These are phyloP conservation scores for Sinelater perroti DNA, from an alignment of 2,888 invertebrate genomes.

Conservation along the genomic window DNA sequence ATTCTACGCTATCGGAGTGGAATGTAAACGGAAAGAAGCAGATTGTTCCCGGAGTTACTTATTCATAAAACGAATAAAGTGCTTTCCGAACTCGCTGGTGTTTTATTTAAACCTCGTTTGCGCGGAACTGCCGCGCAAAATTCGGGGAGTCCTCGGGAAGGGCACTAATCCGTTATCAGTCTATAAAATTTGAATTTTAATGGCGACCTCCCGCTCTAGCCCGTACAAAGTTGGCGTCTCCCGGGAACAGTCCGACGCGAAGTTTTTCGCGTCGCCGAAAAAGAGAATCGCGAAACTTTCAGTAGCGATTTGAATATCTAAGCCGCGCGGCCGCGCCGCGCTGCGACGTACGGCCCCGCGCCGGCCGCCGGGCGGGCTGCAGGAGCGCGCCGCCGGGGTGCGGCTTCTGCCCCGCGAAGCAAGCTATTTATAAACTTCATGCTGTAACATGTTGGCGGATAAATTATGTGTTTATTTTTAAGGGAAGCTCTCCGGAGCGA, in stretches of 20 bases:
- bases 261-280: constrained; percentile 37
- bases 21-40: too few relatives aligned
- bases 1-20: too few relatives aligned
- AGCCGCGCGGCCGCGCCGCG: constrained; percentile 33
- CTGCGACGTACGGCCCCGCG: constrained; percentile 24
- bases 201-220: constrained; percentile 35
- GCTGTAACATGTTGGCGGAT: constrained; percentile 38
- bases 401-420: constrained; percentile 21
- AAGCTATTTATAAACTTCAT: constrained; percentile 42
- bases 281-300: constrained; percentile 41
- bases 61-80: too few relatives aligned
- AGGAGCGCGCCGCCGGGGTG: constrained; percentile 24
- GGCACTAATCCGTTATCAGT: constrained; percentile 34
- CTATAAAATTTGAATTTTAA: constrained; percentile 36
- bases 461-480: constrained; percentile 45
- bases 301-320: constrained; percentile 43
- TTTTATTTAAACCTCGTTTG: too few relatives aligned
- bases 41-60: too few relatives aligned
- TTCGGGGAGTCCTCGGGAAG: constrained; percentile 18
- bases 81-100: too few relatives aligned
- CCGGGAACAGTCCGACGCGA: constrained; percentile 31
- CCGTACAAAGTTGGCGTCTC: constrained; percentile 38
- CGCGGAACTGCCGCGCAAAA: too few relatives aligned
- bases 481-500: constrained; percentile 29
- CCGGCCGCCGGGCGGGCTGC: constrained; percentile 9